Base-by-base conservation (phyloP, 1,140 invertebrate genomes). In the Drosophila prosaltans region DNA sequence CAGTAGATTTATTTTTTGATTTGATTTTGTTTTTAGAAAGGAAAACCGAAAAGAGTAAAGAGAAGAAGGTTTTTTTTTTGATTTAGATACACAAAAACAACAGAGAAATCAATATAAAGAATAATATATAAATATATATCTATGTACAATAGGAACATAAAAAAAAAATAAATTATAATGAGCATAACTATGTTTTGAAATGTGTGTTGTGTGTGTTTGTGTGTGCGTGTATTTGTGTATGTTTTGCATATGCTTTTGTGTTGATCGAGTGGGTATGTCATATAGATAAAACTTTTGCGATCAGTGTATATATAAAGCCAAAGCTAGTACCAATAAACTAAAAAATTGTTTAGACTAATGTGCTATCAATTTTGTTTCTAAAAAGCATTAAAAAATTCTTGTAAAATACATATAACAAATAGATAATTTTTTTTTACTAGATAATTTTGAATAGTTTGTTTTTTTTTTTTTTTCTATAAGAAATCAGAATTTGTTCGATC, bases 11-110 rank as follows among this genome's bases (percentile, higher is more conserved):
- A 57, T 43, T 51, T 43, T 51, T 51, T 51, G 45, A 26, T 51
- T 51, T 51, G 21, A 2, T n/a, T 43, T 51, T 51, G 21, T 51
- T 51, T 51, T 67, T 69, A 72, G 65, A 79, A 72, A 79, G 76
- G 72, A 77, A 79, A 83, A 88, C 83, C 83, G 84, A 88, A 88
- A 88, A 88, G 80, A 89, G 80, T 78, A 88, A 88, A 88, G 80
- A 88, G 74, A 89, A 83, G 74, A 83, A 86, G 68, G 45, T 26
- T 36, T 36, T 51, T 51, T 51, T 83, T 83, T 83, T 78, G 77
- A 80, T 83, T 89, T 88, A 88, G 84, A 80, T 83, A 80, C 83
- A 72, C 48, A 64, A 41, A 41, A 55, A 59, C 70, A 71, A 75
- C 45, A 51, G 21, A 51, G 45, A 51, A 51, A 51, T 51, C 45